Base-by-base conservation (phyloP, 1,140 invertebrate species). In the Venustaconcha ellipsiformis region DNA sequence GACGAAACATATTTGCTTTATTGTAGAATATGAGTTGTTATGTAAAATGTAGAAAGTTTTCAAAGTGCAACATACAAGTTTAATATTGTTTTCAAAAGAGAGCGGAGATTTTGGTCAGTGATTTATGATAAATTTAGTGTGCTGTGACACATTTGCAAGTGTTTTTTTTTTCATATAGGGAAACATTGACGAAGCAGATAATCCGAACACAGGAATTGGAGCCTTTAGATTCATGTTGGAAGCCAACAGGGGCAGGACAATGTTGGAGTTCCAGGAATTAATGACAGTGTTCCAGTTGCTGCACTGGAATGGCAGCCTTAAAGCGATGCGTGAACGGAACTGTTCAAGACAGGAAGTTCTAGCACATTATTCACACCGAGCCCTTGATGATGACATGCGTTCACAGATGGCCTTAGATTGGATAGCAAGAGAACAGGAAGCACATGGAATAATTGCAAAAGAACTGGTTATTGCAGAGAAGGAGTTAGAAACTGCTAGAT, bases 281-380 rank as follows among this genome's bases (percentile, higher is more conserved):
- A 98, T 98, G 96, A 98, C 96, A 1, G 96, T 98, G 6, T 98
- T 98, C 89, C 96, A 98, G 90, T 91, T 98, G 64, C 92, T 98
- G 2, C 96, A 98, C 89, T 98, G 97, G 97, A 98, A 98, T 89
- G 97, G 97, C 1, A 97, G 95, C 73, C 89, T 98, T 74, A 96
- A 97, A 86, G 91, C 91, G 11, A 92, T 97, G 96, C 94, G 84
- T 93, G 96, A 98, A 87, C 92, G 96, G 13, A 96, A 97, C 86
- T 98, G 97, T 88, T 97, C 96, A n/a, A 92, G 96, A 79, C 95
- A 96, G 84, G 95, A 97, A 90, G 96, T 98, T 1, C 95, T 98
- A n/a, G 95, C 96, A 18, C 96, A 97, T 89, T 97, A 97, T 87
- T 97, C 95, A 23, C 94, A 96, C 85, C 92, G 96, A 17, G 89